A percentile compares a stretch with the other conserved stretches of the same genome.
phyloP scores from a whole-genome alignment of 1,140 invertebrate species.

The Thereuonema tuberculata region DNA sequence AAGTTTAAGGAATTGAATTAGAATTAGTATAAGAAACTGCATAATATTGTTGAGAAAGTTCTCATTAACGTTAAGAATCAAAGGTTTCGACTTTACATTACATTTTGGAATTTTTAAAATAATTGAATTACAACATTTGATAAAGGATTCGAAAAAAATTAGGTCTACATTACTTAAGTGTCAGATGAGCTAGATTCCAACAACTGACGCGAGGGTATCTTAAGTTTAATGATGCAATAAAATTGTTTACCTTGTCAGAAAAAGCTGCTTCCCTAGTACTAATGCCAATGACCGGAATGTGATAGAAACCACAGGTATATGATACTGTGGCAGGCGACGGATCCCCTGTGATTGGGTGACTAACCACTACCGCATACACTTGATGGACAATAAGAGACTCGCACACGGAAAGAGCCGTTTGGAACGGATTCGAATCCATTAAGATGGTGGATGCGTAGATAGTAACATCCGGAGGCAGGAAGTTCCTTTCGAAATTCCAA shows the following conservation, averaged over 20 bases:
- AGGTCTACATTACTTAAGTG: no score
- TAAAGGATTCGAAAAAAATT: no score
- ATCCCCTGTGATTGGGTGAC: constrained; percentile 73
- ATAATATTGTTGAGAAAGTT: no score
- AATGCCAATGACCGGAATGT: constrained; percentile 95
- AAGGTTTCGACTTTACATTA: no score
- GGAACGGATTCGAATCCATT: constrained; percentile 89
- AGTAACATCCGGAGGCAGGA: constrained; percentile 63
- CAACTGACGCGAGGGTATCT: no score
- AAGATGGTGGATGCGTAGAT: constrained; percentile 71
- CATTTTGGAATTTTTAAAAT: no score
- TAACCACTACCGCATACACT: constrained; percentile 81
- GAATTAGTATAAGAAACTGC: no score
- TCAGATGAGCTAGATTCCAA: no score
- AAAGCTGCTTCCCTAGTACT: constrained; percentile 92
- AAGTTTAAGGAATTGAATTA: no score
- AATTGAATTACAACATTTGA: no score
- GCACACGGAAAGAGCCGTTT: constrained; percentile 83
- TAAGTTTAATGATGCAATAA: no score
- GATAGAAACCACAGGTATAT: constrained; percentile 95
- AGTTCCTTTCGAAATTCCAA: constrained; percentile 63
- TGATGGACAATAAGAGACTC: constrained; percentile 54
- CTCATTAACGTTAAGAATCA: no score
- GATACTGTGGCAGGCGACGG: constrained; percentile 88
- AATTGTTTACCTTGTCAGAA: constrained; percentile 90